Percentiles rank a stretch among this genome's conserved stretches.
Conservation (phyloP, 2,113 vertebrate species). For the Hydrolagus affinis region DNA sequence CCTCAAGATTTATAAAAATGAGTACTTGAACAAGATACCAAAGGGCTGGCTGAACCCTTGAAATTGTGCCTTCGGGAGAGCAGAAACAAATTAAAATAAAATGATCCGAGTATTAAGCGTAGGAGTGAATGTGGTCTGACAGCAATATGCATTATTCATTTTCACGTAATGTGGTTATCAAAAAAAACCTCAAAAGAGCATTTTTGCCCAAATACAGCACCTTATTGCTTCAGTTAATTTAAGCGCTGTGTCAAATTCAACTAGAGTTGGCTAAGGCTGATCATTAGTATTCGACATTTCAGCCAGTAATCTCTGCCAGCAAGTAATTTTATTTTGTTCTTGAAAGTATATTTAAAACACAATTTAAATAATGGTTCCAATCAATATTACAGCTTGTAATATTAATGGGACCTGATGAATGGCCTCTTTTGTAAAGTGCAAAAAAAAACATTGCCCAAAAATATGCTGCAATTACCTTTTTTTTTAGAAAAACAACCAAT, state of each 20-base stretch:
- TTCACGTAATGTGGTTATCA: background rate
- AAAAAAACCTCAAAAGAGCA: background rate
- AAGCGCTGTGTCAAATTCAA: background rate
- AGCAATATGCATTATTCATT: background rate
- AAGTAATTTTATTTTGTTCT: background rate
- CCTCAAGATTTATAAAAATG: too few relatives aligned
- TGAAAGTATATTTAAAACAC: background rate
- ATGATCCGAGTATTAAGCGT: background rate
- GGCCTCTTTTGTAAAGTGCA: background rate
- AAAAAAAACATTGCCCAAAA: background rate
- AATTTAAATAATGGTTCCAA: background rate
- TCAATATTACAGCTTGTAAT: background rate
- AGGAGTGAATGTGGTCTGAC: background rate
- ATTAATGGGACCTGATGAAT: too few relatives aligned
- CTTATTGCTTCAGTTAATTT: constrained; percentile 3
- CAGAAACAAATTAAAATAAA: too few relatives aligned
- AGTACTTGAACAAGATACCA: too few relatives aligned
- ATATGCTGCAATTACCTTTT: background rate
- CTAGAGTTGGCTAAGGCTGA: background rate
- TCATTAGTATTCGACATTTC: background rate
- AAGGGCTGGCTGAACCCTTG: too few relatives aligned
- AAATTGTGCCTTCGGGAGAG: too few relatives aligned
- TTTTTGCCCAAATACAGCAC: background rate
- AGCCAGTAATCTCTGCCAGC: background rate
- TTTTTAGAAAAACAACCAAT: background rate